Percentiles rank a stretch among this genome's conserved stretches.
phyloP scores from a whole-genome alignment of 2,113 vertebrate species.

The Gadus chalcogrammus region DNA sequence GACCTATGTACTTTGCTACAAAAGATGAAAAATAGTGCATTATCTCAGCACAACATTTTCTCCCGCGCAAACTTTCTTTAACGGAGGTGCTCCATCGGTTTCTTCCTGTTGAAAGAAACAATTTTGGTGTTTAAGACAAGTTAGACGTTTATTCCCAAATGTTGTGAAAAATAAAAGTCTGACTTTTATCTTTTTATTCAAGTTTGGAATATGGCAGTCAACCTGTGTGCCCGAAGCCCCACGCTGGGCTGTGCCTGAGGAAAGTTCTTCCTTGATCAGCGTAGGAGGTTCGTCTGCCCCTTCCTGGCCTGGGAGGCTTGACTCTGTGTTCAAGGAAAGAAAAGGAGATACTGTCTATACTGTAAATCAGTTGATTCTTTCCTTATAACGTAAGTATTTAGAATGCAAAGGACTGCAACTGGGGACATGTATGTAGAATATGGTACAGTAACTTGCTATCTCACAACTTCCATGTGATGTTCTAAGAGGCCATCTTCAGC shows the following conservation, averaged over 20 bases:
- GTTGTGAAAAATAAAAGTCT: no score
- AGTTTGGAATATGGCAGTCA: neutral
- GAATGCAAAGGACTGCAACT: no score
- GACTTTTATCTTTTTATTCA: no score
- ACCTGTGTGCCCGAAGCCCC: conserved; percentile 57
- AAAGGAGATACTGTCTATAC: neutral
- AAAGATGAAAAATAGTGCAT: conserved; percentile 63
- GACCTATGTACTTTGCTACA: conserved; percentile 35
- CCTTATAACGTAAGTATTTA: no score
- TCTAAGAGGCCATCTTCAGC: no score
- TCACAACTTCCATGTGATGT: no score
- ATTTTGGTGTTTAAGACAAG: neutral
- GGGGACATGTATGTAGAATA: no score
- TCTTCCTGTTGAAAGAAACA: conserved; percentile 69
- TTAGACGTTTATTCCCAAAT: no score
- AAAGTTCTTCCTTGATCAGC: conserved; percentile 91
- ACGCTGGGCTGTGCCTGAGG: conserved; percentile 44
- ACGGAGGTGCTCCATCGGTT: conserved; percentile 82
- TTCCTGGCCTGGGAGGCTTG: conserved; percentile 83
- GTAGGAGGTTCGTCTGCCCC: conserved; percentile 96
- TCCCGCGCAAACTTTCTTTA: conserved; percentile 91
- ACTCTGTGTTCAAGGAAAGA: conserved; percentile 68
- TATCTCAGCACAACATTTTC: conserved; percentile 83
- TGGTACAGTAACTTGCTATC: no score
- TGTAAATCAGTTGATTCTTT: no score